Percentiles rank a stretch among this genome's conserved stretches.
Conservation (phyloP, 2,888 invertebrate genomes). For the Torymus tubicola region DNA sequence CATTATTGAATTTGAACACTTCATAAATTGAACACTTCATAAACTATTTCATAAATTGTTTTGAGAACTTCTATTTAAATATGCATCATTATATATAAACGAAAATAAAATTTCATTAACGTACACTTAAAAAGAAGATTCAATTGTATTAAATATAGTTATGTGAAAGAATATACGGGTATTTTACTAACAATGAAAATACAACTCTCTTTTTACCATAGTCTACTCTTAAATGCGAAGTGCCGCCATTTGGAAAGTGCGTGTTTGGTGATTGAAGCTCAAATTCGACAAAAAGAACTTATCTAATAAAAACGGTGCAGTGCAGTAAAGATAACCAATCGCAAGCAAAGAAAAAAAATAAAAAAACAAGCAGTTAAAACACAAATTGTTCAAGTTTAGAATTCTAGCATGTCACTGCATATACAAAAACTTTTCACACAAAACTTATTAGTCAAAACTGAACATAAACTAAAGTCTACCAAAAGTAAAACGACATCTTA, state of each 20-base stretch:
- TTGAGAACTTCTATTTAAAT: no score
- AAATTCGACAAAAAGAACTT: slow-evolving; percentile 46
- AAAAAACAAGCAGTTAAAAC: slow-evolving; percentile 47
- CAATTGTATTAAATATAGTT: no score
- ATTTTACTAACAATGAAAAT: not conserved
- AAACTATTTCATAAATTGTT: no score
- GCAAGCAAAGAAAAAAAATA: slow-evolving; percentile 44
- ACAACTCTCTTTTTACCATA: not conserved
- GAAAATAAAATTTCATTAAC: no score
- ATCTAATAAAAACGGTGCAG: slow-evolving; percentile 28
- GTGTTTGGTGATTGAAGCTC: slow-evolving; percentile 30
- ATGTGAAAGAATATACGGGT: no score
- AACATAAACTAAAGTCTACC: slow-evolving; percentile 40
- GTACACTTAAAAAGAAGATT: no score
- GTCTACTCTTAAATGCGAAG: slow-evolving; percentile 10
- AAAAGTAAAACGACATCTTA: slow-evolving; percentile 64
- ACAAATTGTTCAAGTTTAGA: slow-evolving; percentile 40
- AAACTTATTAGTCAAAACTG: slow-evolving; percentile 48
- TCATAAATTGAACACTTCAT: no score
- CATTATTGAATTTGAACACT: no score
- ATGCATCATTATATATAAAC: no score
- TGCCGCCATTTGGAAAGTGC: not conserved
- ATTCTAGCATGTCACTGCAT: slow-evolving; percentile 27
- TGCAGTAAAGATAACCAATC: slow-evolving; percentile 25
- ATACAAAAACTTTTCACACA: slow-evolving; percentile 52